These are phyloP conservation scores for Enteromius radiatus DNA, from an alignment of 2,797 vertebrate species.

Conservation along the genomic window DNA sequence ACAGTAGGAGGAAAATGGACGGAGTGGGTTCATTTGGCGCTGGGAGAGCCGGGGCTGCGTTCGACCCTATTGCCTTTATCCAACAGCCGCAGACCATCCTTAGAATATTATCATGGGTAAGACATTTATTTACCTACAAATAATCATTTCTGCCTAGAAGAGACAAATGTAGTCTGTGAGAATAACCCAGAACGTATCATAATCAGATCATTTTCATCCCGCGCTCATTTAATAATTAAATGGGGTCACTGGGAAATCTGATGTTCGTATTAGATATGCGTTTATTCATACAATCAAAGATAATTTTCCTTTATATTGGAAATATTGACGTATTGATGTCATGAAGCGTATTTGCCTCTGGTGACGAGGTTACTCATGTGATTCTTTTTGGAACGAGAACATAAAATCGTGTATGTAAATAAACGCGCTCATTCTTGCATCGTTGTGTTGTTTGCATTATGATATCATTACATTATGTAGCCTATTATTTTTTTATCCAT, in stretches of 20 bases:
- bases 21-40: conserved; percentile 95
- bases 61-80: conserved; percentile 88
- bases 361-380: conserved; percentile 6
- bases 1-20: conserved; percentile 84
- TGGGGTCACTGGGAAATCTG: too few relatives aligned
- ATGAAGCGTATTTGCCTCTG: conserved; percentile 6
- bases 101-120: conserved; percentile 89
- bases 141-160: neutral
- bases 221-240: neutral
- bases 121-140: conserved; percentile 57
- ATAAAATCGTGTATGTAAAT: neutral
- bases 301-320: conserved; percentile 18
- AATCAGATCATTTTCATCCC: neutral
- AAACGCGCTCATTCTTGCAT: neutral
- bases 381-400: conserved; percentile 3
- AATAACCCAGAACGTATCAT: neutral
- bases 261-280: neutral
- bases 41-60: conserved; percentile 84
- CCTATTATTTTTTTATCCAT: neutral
- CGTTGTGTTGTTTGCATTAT: neutral
- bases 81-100: conserved; percentile 93
- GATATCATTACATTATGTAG: neutral
- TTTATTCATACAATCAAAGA: neutral
- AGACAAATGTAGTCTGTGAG: neutral
- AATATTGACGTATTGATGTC: conserved; percentile 33